Conservation (phyloP, 2,797 vertebrate species). For the Chelon auratus region DNA sequence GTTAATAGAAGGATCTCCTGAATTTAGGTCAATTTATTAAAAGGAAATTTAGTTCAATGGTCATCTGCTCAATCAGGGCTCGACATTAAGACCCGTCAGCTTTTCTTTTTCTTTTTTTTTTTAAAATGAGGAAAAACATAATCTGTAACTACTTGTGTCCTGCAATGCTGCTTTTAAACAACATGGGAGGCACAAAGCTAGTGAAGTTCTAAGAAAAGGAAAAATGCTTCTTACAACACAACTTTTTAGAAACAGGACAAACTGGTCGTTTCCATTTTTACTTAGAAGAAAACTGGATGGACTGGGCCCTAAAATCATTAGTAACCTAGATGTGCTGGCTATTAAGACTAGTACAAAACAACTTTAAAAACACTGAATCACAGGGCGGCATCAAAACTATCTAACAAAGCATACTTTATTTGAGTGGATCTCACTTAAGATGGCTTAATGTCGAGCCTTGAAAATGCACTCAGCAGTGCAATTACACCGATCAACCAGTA, state of each 20-base stretch:
- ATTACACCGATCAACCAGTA: constrained; percentile 30
- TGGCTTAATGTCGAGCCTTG: constrained; percentile 73
- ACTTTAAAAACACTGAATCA: background rate
- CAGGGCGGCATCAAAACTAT: background rate
- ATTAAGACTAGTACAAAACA: background rate
- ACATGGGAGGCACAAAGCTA: background rate
- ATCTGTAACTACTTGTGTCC: background rate
- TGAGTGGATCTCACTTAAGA: background rate
- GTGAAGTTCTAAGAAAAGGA: background rate
- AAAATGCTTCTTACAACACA: background rate
- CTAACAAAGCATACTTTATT: background rate
- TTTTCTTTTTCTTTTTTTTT: too few relatives aligned
- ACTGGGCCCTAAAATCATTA: constrained; percentile 1
- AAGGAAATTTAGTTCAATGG: constrained; percentile 49
- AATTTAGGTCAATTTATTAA: constrained; percentile 48
- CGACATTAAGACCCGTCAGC: constrained; percentile 61
- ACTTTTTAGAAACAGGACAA: background rate
- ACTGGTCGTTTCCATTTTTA: background rate
- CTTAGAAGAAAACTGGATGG: constrained; percentile 1
- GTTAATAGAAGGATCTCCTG: constrained; percentile 46
- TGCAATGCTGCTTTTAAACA: background rate
- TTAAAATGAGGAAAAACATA: background rate
- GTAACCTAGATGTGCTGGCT: background rate
- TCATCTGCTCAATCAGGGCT: constrained; percentile 58
- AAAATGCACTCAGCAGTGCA: constrained; percentile 47